Evolutionary conservation across 92 coral and sea anemone species (phyloP), one percentile per base, ranked within the genome.

Genomic region (Desmophyllum pertusum): DNA sequence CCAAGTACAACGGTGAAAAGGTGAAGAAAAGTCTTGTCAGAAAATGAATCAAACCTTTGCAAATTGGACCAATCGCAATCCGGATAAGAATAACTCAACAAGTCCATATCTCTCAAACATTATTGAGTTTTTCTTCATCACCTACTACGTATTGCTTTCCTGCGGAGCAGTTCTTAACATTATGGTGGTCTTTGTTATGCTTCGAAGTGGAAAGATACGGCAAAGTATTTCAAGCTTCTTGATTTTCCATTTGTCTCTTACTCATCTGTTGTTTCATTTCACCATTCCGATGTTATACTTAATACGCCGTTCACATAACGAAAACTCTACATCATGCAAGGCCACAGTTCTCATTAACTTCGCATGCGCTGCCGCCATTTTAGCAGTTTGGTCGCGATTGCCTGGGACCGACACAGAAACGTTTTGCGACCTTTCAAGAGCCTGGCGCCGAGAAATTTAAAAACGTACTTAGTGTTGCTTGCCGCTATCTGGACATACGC

Each of bases 221-320:
- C 74, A 66, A 51, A 87, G 59, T 57, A 73, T 87, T 65, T 87
- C 90, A 15, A 87, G 75, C 77, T 81, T 87, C 31, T 64, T 87
- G 76, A 87, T 87, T 10, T 87, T 75, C 33, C 90, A 87, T 55
- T 75, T 87, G 25, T 87, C 87, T 19, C 13, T 80, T 3, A 81
- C 87, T 2, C 81, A 87, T 67, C 63, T 87, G 21, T 13, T 81
- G 0, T 70, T 63, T 25, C 61, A 76, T 36, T 19, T 75, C 6
- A 35, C 33, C 15, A 11, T 68, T 27, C 82, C 82, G 18, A 10
- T 74, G 57, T 50, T 63, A 62, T 38, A 77, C 9, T 9, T 82
- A 19, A 61, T 3, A 14, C 43, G 41, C 43, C 59, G 46, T 14
- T 8, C 2, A 33, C 42, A 3, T 10, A 15, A n/a, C n/a, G n/a